Percentiles rank a stretch among this genome's conserved stretches.
phyloP scores from a whole-genome alignment of 1,140 invertebrate species.

The Ctenoplectra terminalis region DNA sequence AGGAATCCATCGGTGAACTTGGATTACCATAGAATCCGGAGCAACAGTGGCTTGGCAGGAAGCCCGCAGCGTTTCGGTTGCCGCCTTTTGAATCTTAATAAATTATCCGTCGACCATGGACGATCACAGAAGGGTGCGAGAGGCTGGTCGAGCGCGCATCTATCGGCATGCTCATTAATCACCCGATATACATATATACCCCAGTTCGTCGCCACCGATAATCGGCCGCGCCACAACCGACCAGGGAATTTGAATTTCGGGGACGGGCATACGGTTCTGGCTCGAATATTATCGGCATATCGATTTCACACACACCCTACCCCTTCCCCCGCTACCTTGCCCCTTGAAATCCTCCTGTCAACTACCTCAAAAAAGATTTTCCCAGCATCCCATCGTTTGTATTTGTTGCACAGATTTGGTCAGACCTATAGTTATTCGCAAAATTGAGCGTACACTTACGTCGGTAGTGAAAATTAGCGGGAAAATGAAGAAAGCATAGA shows the following conservation, averaged over 20 bases:
- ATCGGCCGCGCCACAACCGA: conserved; percentile 67
- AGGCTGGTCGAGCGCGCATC: conserved; percentile 45
- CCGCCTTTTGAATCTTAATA: conserved; percentile 76
- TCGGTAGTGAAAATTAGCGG: no score
- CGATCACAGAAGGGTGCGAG: conserved; percentile 37
- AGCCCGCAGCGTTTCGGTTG: conserved; percentile 62
- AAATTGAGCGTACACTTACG: no score
- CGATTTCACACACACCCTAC: conserved; percentile 49
- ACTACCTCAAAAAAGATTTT: no score
- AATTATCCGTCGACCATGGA: conserved; percentile 72
- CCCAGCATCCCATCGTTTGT: no score
- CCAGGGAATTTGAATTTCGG: conserved; percentile 72
- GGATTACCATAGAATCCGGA: conserved; percentile 42
- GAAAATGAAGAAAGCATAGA: no score
- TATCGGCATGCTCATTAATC: conserved; percentile 78
- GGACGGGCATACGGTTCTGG: conserved; percentile 39
- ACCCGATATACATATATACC: conserved; percentile 57
- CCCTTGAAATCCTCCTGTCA: no score
- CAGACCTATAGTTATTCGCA: no score
- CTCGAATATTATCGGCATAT: conserved; percentile 65
- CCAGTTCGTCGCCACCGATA: conserved; percentile 65
- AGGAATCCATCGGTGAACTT: conserved; percentile 35
- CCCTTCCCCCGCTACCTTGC: no score
- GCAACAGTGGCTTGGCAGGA: conserved; percentile 50
- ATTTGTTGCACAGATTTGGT: no score